Base-by-base conservation (phyloP, 92 coral and sea anemone genomes). In the Palythoa grandis region DNA sequence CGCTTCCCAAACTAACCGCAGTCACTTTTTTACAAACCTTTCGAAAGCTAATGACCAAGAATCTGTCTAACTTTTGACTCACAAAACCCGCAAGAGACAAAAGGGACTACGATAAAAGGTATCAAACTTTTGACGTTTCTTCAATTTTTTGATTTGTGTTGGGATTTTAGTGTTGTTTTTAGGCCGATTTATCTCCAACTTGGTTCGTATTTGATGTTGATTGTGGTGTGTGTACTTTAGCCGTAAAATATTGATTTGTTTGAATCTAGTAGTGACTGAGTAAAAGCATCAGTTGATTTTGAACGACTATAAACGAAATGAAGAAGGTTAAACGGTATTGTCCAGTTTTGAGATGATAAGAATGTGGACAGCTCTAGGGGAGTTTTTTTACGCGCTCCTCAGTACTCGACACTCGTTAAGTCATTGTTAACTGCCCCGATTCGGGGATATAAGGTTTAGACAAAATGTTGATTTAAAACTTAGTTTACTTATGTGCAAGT, bases 201-300 rank as follows among this genome's bases (percentile, higher is more conserved):
- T 52, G 72, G 39, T 40, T 68, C 23, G 85, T 52, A 43, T 40
- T 80, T 53, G 23, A 80, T 80, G 60, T 65, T 47, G 85, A 80
- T 70, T 66, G 75, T 82, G 79, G 79, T 65, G 87, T 78, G 86
- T 90, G 79, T 69, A 78, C 79, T 83, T 90, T 87, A 87, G 88
- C 83, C 82, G 20, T 77, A 70, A 82, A 82, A 70, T 87, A 83
- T 85, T 89, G 88, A 83, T 80, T 80, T 80, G 50, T 65, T 66
- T 67, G 43, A 65, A 39, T 66, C 48, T 48, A 66, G 16, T 63
- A 2, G 25, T 78, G 19, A 63, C 35, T 16, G 63, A 39, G 10
- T 65, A 20, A 52, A 39, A 63, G n/a, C 16, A 11, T 22, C 17
- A 57, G 7, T 17, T 22, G 38, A 20, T 39, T 20, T 35, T 22